Percentiles rank a stretch among this genome's conserved stretches.
These are phyloP conservation scores for Ecliptopera silaceata DNA, from an alignment of 2,888 invertebrate species.

Conservation along the genomic window DNA sequence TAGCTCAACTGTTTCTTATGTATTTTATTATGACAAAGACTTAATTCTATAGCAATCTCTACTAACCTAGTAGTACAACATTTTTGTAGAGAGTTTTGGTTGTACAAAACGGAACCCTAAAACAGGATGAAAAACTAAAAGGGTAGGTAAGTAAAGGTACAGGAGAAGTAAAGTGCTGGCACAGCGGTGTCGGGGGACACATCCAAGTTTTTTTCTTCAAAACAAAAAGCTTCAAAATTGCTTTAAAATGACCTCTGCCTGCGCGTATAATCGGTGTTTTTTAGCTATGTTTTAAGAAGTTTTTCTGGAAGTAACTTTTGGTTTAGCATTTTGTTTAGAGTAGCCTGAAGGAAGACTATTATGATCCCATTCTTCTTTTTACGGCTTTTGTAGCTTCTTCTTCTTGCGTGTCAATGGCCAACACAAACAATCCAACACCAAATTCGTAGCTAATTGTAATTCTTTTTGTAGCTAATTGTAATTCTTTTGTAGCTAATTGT, in stretches of 20 bases:
- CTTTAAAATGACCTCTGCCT: conserved; percentile 46
- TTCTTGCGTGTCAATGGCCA: too few relatives aligned
- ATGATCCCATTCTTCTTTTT: too few relatives aligned
- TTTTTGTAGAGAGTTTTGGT: not conserved
- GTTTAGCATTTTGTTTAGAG: not conserved
- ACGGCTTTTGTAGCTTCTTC: too few relatives aligned
- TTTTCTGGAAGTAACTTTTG: not conserved
- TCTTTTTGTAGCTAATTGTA: too few relatives aligned
- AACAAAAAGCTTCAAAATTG: conserved; percentile 53
- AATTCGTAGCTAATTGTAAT: too few relatives aligned
- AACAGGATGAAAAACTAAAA: not conserved
- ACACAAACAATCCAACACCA: too few relatives aligned
- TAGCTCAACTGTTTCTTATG: too few relatives aligned
- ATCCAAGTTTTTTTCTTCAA: conserved; percentile 51
- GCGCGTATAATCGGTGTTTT: conserved; percentile 5
- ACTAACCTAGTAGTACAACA: too few relatives aligned
- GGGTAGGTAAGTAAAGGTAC: not conserved
- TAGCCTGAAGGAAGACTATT: too few relatives aligned
- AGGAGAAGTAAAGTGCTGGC: conserved; percentile 33
- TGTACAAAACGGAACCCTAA: not conserved
- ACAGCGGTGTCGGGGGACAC: conserved; percentile 40
- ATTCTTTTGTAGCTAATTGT: too few relatives aligned
- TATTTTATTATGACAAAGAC: too few relatives aligned
- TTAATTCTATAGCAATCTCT: too few relatives aligned
- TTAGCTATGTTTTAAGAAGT: not conserved